Base-by-base conservation (phyloP, 2,888 invertebrate species). In the Lysandra bellargus region DNA sequence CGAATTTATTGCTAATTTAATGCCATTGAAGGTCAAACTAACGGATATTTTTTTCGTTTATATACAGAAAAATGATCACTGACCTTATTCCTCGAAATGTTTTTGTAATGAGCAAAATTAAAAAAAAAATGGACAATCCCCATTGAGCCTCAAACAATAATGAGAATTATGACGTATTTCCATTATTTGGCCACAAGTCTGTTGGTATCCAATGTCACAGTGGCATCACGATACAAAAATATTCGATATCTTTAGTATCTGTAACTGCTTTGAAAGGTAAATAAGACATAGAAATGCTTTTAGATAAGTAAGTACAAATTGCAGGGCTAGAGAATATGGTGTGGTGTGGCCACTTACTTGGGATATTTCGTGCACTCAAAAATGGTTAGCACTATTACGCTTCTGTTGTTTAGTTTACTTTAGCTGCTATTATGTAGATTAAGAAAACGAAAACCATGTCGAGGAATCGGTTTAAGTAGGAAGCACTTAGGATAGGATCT, bases 221-320 rank as follows among this genome's bases (percentile, higher is more conserved):
- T 61, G 23, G n/a, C 61, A 61, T n/a, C 6, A n/a, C n/a, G 61
- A 64, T 30, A 30, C 30, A 64, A 30, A 64, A 64, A 64, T 30
- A 12, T 64, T 64, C 30, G 12, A 30, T 12, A 33, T 69, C 69
- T 69, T 69, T 37, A 14, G 69, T 69, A 37, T 4, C 69, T 33
- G 33, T 14, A 69, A 33, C 9, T 69, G 14, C 14, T 33, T 69
- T 4, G 5, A 37, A 4, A 33, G 17, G 69, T 37, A 37, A 78
- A 74, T 80, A 80, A 61, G 75, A 81, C 81, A 81, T 79, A 79
- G 81, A 81, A 81, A 81, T 80, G 81, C 81, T 81, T 81, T 81
- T 80, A 81, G 80, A 80, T 78, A 80, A 80, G 37, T 78, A 80
- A 80, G 49, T 79, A 80, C 81, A 75, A 79, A 80, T 80, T 80